A percentile compares a stretch with the other conserved stretches of the same genome.
Evolutionary conservation across 2,113 vertebrate genomes (phyloP).

Genomic region (Uria lomvia): DNA sequence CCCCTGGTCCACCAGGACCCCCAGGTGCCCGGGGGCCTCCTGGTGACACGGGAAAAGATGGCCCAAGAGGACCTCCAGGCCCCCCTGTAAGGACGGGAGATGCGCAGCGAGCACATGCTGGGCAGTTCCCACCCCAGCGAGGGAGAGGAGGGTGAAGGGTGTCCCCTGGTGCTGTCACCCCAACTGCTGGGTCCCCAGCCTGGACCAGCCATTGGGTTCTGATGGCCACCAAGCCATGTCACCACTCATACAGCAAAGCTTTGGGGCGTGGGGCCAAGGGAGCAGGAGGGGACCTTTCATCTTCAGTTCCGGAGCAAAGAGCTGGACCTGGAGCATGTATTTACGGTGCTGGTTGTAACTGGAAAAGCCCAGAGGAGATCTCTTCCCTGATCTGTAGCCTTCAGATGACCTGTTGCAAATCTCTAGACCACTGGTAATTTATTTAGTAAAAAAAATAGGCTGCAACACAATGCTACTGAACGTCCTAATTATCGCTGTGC

Average conservation of each 20-base stretch:
- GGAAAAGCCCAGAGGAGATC: background rate
- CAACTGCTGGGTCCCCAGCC: background rate
- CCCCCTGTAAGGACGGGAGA: conserved; percentile 77
- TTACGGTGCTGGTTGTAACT: background rate
- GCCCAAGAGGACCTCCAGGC: conserved; percentile 85
- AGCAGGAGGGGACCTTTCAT: background rate
- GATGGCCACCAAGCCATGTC: background rate
- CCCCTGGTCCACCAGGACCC: conserved; percentile 87
- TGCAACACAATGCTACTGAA: background rate
- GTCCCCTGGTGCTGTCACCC: background rate
- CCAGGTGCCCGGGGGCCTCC: conserved; percentile 89
- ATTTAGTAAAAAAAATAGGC: background rate
- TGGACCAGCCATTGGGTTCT: background rate
- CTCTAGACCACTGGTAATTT: background rate
- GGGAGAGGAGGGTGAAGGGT: background rate
- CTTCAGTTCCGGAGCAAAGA: background rate
- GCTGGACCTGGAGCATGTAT: background rate
- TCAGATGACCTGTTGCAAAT: background rate
- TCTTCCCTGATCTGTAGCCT: background rate
- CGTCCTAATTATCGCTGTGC: background rate
- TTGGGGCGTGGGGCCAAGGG: background rate
- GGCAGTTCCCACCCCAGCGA: background rate
- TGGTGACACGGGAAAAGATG: conserved; percentile 92
- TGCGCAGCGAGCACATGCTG: rapidly evolving
- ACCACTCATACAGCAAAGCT: background rate